These are phyloP conservation scores for Astatotilapia flaviijosephi DNA, from an alignment of 2,113 vertebrate genomes.

Conservation along the genomic window DNA sequence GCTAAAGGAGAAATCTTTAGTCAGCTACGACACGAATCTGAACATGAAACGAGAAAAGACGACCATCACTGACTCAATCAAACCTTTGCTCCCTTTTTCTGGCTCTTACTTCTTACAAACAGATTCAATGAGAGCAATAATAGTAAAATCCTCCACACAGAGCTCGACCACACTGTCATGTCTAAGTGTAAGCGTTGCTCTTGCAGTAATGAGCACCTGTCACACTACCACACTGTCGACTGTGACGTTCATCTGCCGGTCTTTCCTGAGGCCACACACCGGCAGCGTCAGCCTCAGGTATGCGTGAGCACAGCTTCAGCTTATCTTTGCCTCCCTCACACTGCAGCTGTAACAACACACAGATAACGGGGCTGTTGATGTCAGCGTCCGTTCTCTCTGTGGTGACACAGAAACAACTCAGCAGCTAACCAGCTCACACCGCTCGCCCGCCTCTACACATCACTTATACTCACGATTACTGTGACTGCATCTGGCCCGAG, in stretches of 20 bases:
- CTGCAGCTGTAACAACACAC: slow-evolving; percentile 25
- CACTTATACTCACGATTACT: background rate
- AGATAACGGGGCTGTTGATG: slow-evolving; percentile 14
- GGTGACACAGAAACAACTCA: slow-evolving; percentile 2
- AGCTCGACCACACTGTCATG: background rate
- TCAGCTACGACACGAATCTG: background rate
- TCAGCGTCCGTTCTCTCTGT: slow-evolving; percentile 23
- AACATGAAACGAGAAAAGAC: background rate
- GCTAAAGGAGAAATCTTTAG: background rate
- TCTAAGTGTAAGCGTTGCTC: background rate
- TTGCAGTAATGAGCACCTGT: background rate
- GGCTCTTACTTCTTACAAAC: background rate
- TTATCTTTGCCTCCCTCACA: slow-evolving; percentile 11
- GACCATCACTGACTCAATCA: background rate
- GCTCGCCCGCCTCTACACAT: background rate
- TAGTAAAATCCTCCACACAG: background rate
- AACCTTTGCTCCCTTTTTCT: background rate
- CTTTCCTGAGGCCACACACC: background rate
- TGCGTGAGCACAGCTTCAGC: background rate
- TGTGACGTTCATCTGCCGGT: background rate
- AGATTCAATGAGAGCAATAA: background rate
- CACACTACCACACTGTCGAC: background rate
- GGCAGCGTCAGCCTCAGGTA: background rate
- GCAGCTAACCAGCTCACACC: background rate
- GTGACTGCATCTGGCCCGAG: background rate